These are phyloP conservation scores for Ptilonorhynchus violaceus DNA, from an alignment of 2,113 vertebrate species.

Conservation along the genomic window DNA sequence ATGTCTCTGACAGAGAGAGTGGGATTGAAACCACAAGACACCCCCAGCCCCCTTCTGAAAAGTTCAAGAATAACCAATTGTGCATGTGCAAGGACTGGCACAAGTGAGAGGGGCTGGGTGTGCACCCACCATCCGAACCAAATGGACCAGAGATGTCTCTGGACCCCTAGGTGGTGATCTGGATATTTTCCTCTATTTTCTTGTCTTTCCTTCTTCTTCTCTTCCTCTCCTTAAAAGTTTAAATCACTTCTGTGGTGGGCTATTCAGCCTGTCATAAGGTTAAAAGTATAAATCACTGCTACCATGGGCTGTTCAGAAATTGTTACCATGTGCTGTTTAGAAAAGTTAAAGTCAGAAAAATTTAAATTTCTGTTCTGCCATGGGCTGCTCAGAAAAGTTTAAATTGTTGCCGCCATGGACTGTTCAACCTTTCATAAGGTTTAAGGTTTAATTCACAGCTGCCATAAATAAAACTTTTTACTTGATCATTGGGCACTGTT, in stretches of 20 bases:
- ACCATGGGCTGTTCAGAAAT: not conserved
- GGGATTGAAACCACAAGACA: not conserved
- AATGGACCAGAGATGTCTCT: not conserved
- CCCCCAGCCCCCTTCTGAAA: fast-evolving
- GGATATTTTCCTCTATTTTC: not conserved
- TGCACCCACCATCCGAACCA: not conserved
- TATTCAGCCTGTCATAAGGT: not conserved
- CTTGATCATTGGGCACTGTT: not conserved
- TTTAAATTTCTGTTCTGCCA: not conserved
- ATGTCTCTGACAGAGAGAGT: fast-evolving
- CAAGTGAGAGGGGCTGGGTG: too few relatives aligned
- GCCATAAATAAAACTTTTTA: not conserved
- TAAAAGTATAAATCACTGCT: not conserved
- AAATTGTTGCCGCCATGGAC: fast-evolving
- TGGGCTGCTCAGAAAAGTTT: not conserved
- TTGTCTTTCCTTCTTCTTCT: not conserved
- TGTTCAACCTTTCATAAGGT: not conserved
- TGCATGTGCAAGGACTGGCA: too few relatives aligned
- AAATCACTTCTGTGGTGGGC: not conserved
- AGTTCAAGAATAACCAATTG: not conserved
- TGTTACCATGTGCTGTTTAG: not conserved
- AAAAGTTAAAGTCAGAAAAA: not conserved
- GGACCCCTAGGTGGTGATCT: not conserved
- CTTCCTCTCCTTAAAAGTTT: not conserved
- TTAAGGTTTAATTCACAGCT: not conserved